These are phyloP conservation scores for Oligia fasciuncula DNA, from an alignment of 2,888 invertebrate genomes.

Conservation along the genomic window DNA sequence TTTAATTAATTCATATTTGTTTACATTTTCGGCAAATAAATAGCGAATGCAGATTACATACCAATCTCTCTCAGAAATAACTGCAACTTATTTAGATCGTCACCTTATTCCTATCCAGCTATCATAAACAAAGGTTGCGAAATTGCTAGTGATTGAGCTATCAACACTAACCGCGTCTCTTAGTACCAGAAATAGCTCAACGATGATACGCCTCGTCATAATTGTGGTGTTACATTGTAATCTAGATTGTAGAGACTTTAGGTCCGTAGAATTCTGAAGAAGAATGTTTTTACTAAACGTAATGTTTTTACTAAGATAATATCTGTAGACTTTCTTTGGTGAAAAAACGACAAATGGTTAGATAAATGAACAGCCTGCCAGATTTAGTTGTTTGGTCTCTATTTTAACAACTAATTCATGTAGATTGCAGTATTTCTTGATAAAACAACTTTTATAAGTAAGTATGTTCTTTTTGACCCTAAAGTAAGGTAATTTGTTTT, in stretches of 20 bases:
- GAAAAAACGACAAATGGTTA: background rate
- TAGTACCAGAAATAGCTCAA: conserved; percentile 13
- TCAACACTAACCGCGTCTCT: background rate
- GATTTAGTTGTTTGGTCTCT: background rate
- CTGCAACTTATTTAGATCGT: background rate
- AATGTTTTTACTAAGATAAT: background rate
- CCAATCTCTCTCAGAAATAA: background rate
- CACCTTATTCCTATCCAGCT: background rate
- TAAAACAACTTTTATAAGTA: no score
- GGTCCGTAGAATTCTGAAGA: background rate
- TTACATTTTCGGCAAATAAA: no score
- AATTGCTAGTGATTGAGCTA: conserved; percentile 15
- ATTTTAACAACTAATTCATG: background rate
- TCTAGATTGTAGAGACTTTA: background rate
- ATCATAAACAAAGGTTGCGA: background rate
- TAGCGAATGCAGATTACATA: no score
- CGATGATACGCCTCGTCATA: background rate
- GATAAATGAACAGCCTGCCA: background rate
- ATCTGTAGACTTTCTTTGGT: background rate
- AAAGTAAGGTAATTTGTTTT: background rate
- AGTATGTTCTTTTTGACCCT: no score
- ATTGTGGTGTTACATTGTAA: background rate
- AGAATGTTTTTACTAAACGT: background rate
- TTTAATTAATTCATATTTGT: no score
- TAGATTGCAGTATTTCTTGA: background rate